phyloP scores from a whole-genome alignment of 2,888 invertebrate genomes.

The Noctua fimbriata region DNA sequence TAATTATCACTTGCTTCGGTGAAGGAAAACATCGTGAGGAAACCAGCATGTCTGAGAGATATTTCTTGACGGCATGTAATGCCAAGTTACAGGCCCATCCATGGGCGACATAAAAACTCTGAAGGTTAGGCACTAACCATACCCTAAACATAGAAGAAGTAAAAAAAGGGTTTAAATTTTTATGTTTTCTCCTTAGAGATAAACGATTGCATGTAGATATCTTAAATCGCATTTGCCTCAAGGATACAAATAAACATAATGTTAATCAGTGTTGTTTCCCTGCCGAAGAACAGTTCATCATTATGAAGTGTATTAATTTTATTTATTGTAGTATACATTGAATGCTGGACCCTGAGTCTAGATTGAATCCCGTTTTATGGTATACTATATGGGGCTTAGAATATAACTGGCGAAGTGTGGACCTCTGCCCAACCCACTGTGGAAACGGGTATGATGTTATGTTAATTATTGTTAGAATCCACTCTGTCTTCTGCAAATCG shows the following conservation, averaged over 20 bases:
- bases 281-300: not conserved
- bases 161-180: not conserved
- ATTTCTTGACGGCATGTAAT: too few species aligned
- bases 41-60: too few species aligned
- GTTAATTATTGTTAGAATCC: not conserved
- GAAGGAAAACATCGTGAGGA: too few species aligned
- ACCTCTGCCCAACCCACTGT: not conserved
- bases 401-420: not conserved
- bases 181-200: not conserved
- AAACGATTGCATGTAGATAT: not conserved
- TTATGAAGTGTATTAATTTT: constrained; percentile 1
- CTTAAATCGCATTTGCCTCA: constrained; percentile 12
- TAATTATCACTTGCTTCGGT: too few species aligned
- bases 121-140: too few species aligned
- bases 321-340: not conserved
- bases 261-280: not conserved
- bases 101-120: too few species aligned
- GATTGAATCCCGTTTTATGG: not conserved
- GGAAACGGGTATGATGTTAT: not conserved
- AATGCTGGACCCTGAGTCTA: not conserved
- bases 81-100: too few species aligned
- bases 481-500: not conserved
- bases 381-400: not conserved
- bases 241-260: constrained; percentile 1
- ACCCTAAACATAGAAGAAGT: too few species aligned